Evolutionary conservation across 2,797 vertebrate species (phyloP).

Genomic region (Sciurus carolinensis): DNA sequence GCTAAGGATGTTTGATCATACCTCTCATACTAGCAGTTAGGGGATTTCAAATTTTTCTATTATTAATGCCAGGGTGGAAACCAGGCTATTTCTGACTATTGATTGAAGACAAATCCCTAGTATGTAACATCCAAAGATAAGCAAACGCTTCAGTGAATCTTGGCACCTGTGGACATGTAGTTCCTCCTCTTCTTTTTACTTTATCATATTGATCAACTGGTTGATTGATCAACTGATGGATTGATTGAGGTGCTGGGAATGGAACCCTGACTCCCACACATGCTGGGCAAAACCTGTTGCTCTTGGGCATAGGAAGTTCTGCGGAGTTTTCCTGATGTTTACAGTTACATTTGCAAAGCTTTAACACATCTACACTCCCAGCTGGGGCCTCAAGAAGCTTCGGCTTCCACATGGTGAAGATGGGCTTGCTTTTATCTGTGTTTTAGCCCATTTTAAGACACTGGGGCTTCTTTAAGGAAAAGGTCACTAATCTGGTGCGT

Average conservation of each 20-base stretch:
- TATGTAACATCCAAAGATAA: not conserved
- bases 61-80: not conserved
- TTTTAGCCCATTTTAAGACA: not conserved
- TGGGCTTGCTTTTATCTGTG: too few species aligned
- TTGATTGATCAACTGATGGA: too few species aligned
- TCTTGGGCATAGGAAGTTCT: not conserved
- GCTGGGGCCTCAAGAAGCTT: rapidly evolving
- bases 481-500: not conserved
- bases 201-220: not conserved
- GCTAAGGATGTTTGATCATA: too few species aligned
- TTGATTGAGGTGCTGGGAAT: not conserved
- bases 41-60: too few species aligned
- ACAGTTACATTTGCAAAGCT: not conserved
- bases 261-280: not conserved
- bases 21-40: too few species aligned
- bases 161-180: not conserved
- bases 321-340: not conserved
- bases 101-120: not conserved
- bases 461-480: not conserved
- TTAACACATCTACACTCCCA: not conserved
- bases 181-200: not conserved
- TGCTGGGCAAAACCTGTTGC: not conserved
- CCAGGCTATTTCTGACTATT: not conserved
- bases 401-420: not conserved
- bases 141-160: not conserved